A percentile compares a stretch with the other conserved stretches of the same genome.
phyloP scores from a whole-genome alignment of 2,797 vertebrate species.

The Gallinago solitaria region DNA sequence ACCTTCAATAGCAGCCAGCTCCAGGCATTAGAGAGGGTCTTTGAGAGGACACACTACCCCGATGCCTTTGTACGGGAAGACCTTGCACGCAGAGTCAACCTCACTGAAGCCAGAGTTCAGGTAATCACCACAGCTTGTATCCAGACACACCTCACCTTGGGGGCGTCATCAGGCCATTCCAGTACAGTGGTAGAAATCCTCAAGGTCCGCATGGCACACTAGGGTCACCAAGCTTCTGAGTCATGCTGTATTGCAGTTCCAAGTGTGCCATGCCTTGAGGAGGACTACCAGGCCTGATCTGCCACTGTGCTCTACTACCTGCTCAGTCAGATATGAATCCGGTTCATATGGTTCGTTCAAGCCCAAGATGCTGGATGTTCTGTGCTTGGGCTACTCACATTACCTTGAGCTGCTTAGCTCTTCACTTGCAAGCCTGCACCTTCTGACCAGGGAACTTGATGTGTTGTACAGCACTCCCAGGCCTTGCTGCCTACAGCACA shows the following conservation, averaged over 20 bases:
- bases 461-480: not conserved
- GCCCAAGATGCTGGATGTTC: not conserved
- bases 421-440: not conserved
- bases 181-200: not conserved
- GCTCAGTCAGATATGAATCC: not conserved
- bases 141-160: not conserved
- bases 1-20: conserved; percentile 99
- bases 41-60: conserved; percentile 97
- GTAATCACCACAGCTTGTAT: conserved; percentile 68
- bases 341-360: fast-evolving
- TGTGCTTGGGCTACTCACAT: not conserved
- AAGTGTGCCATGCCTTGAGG: fast-evolving
- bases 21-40: conserved; percentile 95
- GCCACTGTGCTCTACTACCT: not conserved
- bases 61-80: conserved; percentile 97
- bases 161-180: not conserved
- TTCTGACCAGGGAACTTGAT: not conserved
- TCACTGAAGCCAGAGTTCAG: conserved; percentile 97
- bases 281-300: not conserved
- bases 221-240: not conserved
- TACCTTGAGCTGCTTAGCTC: not conserved
- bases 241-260: not conserved
- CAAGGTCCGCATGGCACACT: not conserved
- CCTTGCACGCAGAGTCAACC: conserved; percentile 95
- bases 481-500: not conserved